Conservation (phyloP, 2,113 vertebrate species). For the Amblyopsis rosae region DNA sequence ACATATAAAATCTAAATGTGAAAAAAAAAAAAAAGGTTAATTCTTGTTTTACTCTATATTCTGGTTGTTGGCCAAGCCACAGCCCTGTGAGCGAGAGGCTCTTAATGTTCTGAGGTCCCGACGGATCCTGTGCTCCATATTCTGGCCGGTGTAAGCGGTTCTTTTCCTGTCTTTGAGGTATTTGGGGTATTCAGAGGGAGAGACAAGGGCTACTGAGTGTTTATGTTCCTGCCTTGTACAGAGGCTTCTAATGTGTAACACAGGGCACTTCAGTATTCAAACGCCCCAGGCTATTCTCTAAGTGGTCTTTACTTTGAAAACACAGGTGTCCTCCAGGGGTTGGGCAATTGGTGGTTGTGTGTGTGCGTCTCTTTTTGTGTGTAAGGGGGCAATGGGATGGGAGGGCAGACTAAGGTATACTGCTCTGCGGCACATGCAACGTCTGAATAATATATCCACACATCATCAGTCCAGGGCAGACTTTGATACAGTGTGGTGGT, state of each 20-base stretch:
- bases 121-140: slow-evolving; percentile 45
- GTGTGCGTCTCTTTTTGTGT: slow-evolving; percentile 5
- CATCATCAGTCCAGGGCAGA: slow-evolving; percentile 71
- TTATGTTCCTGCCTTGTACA: slow-evolving; percentile 67
- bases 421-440: slow-evolving; percentile 53
- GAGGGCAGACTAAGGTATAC: slow-evolving; percentile 52
- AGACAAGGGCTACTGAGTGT: slow-evolving; percentile 67
- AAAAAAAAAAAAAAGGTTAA: not conserved
- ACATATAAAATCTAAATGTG: not conserved
- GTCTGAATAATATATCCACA: slow-evolving; percentile 79
- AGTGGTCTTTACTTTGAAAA: slow-evolving; percentile 82
- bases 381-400: slow-evolving; percentile 47
- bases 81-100: slow-evolving; percentile 41
- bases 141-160: slow-evolving; percentile 30
- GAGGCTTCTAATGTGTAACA: slow-evolving; percentile 69
- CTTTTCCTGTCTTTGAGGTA: slow-evolving; percentile 44
- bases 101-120: slow-evolving; percentile 52
- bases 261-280: slow-evolving; percentile 68
- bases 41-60: not conserved
- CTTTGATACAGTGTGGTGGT: slow-evolving; percentile 75
- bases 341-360: slow-evolving; percentile 51
- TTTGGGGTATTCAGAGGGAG: slow-evolving; percentile 58
- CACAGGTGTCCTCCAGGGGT: slow-evolving; percentile 76
- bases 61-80: slow-evolving; percentile 14
- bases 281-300: slow-evolving; percentile 78